Base-by-base conservation (phyloP, 2,797 vertebrate genomes). In the Tragopan temminckii region DNA sequence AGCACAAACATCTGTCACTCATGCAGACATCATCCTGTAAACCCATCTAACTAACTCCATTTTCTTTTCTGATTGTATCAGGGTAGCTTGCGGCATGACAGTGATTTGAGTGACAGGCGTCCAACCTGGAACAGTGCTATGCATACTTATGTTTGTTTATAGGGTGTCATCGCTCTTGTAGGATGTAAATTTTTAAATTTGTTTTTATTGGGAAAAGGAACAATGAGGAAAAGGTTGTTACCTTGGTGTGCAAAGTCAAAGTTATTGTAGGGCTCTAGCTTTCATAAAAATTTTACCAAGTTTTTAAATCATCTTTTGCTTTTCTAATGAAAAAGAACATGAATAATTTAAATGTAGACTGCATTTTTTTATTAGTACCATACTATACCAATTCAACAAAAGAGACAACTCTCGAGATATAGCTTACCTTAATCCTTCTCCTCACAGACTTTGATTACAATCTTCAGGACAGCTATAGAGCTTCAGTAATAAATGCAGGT, bases 221-320 rank as follows among this genome's bases (percentile, higher is more conserved):
- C 19, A 14, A 66, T 58, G 40, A 95, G 23, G 31, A 59, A 93
- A 67, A 80, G 52, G 40, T 84, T 92, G 80, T 83, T 96, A 90
- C 75, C 66, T 95, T 96, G 72, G 66, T 93, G 89, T 3, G 2
- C 46, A 78, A 83, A 95, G 67, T 86, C 88, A 89, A 96, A 95
- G 69, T 93, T 97, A 96, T 92, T 96, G 80, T 86, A 67, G 79
- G 42, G 62, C 45, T 96, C 68, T 35, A 36, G 59, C 78, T 96
- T 97, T 97, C 96, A 97, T 97, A 95, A 98, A 97, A 97, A 75
- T 96, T 96, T 98, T 96, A 97, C 94, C 86, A 94, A 94, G 86
- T 94, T 97, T 97, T 97, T 90, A 95, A 97, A 96, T 96, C 94
- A 85, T 93, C 94, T 94, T 97, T 97, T 94, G 77, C 55, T 95